These are phyloP conservation scores for Hybos culiciformis DNA, from an alignment of 2,888 invertebrate species.

Conservation along the genomic window DNA sequence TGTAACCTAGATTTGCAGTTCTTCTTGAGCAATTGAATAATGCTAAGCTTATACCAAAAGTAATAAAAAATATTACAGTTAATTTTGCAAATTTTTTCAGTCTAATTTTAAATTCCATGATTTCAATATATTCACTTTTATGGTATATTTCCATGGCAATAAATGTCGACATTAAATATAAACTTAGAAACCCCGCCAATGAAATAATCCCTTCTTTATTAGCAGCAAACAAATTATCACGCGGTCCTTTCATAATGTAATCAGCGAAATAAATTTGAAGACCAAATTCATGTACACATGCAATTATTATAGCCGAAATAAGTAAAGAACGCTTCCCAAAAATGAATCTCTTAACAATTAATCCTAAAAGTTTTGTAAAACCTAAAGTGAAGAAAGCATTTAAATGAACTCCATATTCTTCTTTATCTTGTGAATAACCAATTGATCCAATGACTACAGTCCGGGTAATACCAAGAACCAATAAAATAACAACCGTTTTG, in stretches of 20 bases:
- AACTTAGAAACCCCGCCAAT: constrained; percentile 60
- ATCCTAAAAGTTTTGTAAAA: constrained; percentile 55
- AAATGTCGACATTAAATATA: constrained; percentile 59
- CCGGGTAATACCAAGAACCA: constrained; percentile 46
- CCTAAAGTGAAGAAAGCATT: constrained; percentile 91
- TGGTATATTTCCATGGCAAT: constrained; percentile 23
- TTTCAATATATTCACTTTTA: background rate
- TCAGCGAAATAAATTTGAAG: constrained; percentile 45
- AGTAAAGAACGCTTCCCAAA: background rate
- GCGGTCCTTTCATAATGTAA: constrained; percentile 48
- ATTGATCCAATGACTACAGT: constrained; percentile 43
- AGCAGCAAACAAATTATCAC: constrained; percentile 52
- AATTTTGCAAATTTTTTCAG: background rate
- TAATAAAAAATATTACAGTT: background rate
- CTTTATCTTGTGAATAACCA: constrained; percentile 69
- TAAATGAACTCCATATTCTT: constrained; percentile 93
- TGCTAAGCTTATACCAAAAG: background rate
- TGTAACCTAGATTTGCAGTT: constrained; percentile 65
- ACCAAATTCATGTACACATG: constrained; percentile 48
- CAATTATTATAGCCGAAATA: constrained; percentile 35
- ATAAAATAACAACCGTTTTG: constrained; percentile 25
- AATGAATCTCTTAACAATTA: constrained; percentile 30
- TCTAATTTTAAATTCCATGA: background rate
- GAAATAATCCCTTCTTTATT: constrained; percentile 82
- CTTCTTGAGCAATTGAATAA: constrained; percentile 51